Percentiles rank a stretch among this genome's conserved stretches.
Evolutionary conservation across 2,113 vertebrate genomes (phyloP).

Genomic region (Charina bottae): DNA sequence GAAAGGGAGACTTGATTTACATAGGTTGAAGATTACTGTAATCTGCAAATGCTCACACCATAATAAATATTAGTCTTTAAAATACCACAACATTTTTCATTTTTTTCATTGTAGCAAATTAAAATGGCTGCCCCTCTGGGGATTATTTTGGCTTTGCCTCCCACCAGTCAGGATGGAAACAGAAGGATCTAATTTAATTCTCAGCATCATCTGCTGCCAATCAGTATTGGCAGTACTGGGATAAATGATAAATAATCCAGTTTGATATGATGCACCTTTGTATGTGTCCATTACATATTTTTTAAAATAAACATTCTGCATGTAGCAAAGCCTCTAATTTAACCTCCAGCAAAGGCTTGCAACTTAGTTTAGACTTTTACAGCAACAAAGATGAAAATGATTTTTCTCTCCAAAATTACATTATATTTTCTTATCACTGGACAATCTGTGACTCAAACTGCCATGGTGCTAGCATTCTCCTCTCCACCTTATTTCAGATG

Average conservation of each 20-base stretch:
- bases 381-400: conserved; percentile 57
- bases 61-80: background rate
- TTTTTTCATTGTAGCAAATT: background rate
- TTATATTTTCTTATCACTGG: conserved; percentile 75
- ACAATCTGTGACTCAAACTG: conserved; percentile 74
- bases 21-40: background rate
- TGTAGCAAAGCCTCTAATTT: background rate
- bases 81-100: background rate
- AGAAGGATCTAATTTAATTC: background rate
- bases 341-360: background rate
- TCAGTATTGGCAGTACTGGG: background rate
- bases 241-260: background rate
- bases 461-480: conserved; percentile 67
- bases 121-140: background rate
- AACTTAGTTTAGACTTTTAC: conserved; percentile 58
- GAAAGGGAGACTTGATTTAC: background rate
- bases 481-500: conserved; percentile 65
- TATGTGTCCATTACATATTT: background rate
- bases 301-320: background rate
- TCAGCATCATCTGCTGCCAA: background rate
- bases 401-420: conserved; percentile 53
- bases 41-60: background rate
- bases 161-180: background rate
- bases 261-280: background rate
- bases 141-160: background rate